Evolutionary conservation across 2,888 invertebrate species (phyloP).

Genomic region (Tetropium fuscum): DNA sequence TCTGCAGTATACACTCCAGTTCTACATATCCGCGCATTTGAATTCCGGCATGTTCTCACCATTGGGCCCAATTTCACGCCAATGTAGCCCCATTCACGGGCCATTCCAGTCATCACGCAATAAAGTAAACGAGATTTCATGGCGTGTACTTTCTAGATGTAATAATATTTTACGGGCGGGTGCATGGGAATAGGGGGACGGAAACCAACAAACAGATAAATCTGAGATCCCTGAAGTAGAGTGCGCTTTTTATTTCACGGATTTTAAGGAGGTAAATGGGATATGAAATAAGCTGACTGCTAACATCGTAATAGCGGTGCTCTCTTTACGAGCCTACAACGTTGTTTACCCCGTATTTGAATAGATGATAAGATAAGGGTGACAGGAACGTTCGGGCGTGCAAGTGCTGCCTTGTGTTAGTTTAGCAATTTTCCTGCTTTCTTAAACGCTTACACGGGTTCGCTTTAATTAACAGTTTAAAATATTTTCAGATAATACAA

Average conservation of each 20-base stretch:
- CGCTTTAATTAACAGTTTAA: too few relatives aligned
- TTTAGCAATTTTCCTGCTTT: slow-evolving; percentile 1
- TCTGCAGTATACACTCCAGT: too few relatives aligned
- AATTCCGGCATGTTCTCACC: too few relatives aligned
- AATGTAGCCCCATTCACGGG: not conserved
- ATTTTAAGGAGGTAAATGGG: slow-evolving; percentile 56
- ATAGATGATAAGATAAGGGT: slow-evolving; percentile 47
- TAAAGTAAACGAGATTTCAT: slow-evolving; percentile 14
- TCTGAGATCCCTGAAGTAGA: slow-evolving; percentile 32
- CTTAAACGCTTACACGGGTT: not conserved
- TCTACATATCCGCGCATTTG: too few relatives aligned
- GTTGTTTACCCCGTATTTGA: slow-evolving; percentile 46
- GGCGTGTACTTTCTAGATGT: slow-evolving; percentile 21
- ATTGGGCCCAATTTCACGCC: not conserved
- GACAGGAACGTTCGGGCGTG: slow-evolving; percentile 25
- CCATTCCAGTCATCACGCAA: not conserved
- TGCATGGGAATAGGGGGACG: slow-evolving; percentile 28
- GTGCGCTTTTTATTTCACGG: slow-evolving; percentile 54
- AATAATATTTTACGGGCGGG: slow-evolving; percentile 35
- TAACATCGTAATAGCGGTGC: slow-evolving; percentile 41
- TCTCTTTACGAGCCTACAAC: slow-evolving; percentile 31
- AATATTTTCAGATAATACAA: too few relatives aligned
- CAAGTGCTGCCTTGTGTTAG: slow-evolving; percentile 1
- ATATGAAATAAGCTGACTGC: slow-evolving; percentile 56
- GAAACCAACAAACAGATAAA: slow-evolving; percentile 34